Evolutionary conservation across 2,888 invertebrate genomes (phyloP), one percentile per base, ranked within the genome.

Genomic region (Chaitophorus viminalis): DNA sequence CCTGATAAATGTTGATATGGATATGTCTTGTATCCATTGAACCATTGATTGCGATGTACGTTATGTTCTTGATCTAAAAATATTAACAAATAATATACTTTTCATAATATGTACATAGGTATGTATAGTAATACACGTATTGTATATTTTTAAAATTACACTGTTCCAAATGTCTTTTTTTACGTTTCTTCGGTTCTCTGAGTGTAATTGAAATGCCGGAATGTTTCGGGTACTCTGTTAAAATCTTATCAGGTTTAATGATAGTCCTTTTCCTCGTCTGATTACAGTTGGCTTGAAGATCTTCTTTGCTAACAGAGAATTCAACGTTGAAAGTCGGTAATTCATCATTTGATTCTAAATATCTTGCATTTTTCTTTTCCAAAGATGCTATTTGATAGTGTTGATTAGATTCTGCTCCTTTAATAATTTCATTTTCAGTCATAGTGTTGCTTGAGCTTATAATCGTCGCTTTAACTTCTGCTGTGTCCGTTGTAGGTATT

Each of bases 281-380:
- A 60, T 87, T 87, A 33, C 74, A 74, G 17, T 79, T 74, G 0
- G 39, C 8, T 39, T 31, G n/a, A 17, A 79, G 6, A 79, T 87
- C 86, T 79, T 87, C 86, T 87, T 79, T 87, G 9, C 72, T 74
- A 21, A 87, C 79, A 17, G 79, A 72, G 2, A 87, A 87, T 46
- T 87, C 86, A 17, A 87, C 79, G 31, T 87, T 79, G 21, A 87
- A 87, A 21, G 79, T 79, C 4, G 86, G 86, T 29, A 87, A 87
- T 46, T 78, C 70, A 78, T 79, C 72, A 39, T 87, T 79, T 25
- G 72, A 36, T 18, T 79, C 60, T 29, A 87, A 60, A 11, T 79
- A 79, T 60, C 79, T 79, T 1, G 68, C 85, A n/a, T n/a, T 77
- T 21, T 87, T 87, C 4, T 72, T 78, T 33, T 60, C 60, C 29